Percentiles rank a stretch among this genome's conserved stretches.
Evolutionary conservation across 2,797 vertebrate species (phyloP).

Genomic region (Mycteria americana): DNA sequence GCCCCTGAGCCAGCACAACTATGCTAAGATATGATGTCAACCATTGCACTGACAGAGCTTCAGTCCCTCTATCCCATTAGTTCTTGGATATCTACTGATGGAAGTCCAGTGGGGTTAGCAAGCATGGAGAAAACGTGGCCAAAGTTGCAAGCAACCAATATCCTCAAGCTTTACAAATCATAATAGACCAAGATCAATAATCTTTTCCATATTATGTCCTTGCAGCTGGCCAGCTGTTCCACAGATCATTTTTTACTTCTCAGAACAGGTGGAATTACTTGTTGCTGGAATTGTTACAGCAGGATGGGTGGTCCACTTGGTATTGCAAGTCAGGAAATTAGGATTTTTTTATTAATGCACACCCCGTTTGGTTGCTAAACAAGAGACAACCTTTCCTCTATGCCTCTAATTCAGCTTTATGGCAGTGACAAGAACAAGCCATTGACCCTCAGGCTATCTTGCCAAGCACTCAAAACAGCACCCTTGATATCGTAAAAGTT

Average conservation of each 20-base stretch:
- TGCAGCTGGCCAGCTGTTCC: background rate
- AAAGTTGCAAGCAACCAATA: background rate
- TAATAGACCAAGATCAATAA: background rate
- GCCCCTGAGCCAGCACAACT: background rate
- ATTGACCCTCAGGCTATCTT: background rate
- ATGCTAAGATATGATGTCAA: background rate
- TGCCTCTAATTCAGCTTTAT: background rate
- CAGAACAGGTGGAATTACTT: background rate
- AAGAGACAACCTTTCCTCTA: background rate
- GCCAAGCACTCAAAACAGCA: background rate
- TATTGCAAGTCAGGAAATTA: background rate
- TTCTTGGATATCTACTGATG: background rate
- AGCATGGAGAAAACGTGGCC: background rate
- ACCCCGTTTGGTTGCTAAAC: background rate
- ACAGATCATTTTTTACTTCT: background rate
- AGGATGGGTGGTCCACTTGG: background rate
- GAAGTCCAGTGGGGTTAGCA: background rate
- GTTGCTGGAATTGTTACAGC: background rate
- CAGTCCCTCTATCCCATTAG: background rate
- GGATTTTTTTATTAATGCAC: background rate
- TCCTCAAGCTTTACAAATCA: background rate
- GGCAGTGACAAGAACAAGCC: background rate
- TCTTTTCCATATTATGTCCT: background rate
- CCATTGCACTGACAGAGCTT: background rate
- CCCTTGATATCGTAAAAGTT: background rate